Evolutionary conservation across 2,888 invertebrate species (phyloP).

Genomic region (Archips crataeganus): DNA sequence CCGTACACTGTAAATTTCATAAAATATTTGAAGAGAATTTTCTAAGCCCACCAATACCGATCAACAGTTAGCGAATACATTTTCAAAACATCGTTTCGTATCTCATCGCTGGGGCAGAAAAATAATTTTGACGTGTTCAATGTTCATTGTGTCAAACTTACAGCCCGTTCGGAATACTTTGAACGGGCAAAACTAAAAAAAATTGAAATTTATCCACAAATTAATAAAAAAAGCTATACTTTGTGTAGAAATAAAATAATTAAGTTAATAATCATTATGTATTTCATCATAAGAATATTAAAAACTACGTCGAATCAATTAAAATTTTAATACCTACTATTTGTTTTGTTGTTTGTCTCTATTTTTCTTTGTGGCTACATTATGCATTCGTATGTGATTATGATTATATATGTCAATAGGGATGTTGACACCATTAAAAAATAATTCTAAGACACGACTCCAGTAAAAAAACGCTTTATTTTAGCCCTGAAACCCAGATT

Average conservation of each 20-base stretch:
- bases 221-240: background rate
- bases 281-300: background rate
- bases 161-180: slow-evolving; percentile 33
- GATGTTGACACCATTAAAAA: too few species aligned
- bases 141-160: slow-evolving; percentile 78
- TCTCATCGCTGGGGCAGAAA: slow-evolving; percentile 71
- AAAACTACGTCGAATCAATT: background rate
- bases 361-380: background rate
- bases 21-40: slow-evolving; percentile 58
- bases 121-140: slow-evolving; percentile 85
- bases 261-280: too few species aligned
- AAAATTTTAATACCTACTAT: too few species aligned
- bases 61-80: slow-evolving; percentile 79
- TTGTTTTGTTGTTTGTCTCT: background rate
- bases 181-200: background rate
- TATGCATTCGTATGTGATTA: background rate
- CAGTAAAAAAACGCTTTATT: too few species aligned
- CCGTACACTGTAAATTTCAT: slow-evolving; percentile 66
- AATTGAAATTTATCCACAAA: background rate
- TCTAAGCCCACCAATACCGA: slow-evolving; percentile 72
- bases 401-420: background rate
- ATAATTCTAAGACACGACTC: too few species aligned
- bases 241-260: background rate
- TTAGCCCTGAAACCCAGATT: too few species aligned
- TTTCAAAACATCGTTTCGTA: slow-evolving; percentile 82